A percentile compares a stretch with the other conserved stretches of the same genome.
These are phyloP conservation scores for Tricholauxania praeusta DNA, from an alignment of 2,888 invertebrate species.

Conservation along the genomic window DNA sequence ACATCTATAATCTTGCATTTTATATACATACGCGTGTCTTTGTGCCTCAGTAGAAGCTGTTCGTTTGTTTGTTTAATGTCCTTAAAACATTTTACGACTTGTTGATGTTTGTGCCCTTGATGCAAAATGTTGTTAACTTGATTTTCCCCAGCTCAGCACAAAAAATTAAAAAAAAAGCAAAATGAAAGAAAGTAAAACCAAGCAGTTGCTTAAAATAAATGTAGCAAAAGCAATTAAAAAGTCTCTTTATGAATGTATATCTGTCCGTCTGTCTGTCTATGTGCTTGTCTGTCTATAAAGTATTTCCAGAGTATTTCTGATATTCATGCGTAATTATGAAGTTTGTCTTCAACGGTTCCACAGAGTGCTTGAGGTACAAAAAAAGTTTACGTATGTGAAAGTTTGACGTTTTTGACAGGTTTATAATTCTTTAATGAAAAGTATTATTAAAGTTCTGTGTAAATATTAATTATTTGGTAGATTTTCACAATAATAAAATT, in stretches of 20 bases:
- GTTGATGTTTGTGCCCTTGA: conserved; percentile 24
- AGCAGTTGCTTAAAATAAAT: neutral
- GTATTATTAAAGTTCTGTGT: too few species aligned
- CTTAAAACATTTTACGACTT: conserved; percentile 25
- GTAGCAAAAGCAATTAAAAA: neutral
- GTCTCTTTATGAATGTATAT: neutral
- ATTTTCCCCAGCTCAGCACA: neutral
- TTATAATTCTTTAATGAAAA: too few species aligned
- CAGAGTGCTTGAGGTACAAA: too few species aligned
- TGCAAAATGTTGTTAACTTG: conserved; percentile 16
- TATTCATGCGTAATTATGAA: conserved; percentile 34
- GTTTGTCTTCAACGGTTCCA: neutral
- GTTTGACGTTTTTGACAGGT: too few species aligned
- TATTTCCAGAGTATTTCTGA: conserved; percentile 24
- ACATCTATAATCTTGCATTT: neutral
- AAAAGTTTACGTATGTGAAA: too few species aligned
- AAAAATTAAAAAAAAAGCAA: too few species aligned
- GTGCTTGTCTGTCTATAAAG: neutral
- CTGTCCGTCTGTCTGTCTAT: neutral
- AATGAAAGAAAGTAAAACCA: too few species aligned
- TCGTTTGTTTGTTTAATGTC: neutral
- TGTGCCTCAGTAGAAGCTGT: too few species aligned
- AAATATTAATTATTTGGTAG: too few species aligned
- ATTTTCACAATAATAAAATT: too few species aligned
- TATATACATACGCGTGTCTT: too few species aligned